These are phyloP conservation scores for Heliornis fulica DNA, from an alignment of 2,113 vertebrate genomes.

Conservation along the genomic window DNA sequence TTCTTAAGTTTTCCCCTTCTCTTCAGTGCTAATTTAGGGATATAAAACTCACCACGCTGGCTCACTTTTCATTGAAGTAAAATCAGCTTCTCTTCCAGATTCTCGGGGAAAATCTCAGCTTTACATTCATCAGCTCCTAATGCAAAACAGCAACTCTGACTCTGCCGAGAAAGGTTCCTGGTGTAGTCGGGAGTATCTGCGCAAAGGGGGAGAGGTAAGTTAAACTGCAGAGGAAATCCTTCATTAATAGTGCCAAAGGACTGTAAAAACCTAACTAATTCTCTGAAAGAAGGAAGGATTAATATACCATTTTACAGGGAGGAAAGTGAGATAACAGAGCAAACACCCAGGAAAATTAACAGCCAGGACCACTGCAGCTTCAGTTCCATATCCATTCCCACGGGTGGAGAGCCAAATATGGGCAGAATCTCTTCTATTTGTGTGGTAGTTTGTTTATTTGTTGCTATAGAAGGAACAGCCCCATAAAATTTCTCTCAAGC, in stretches of 20 bases:
- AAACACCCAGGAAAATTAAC: slow-evolving; percentile 23
- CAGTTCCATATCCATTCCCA: neutral
- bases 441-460: neutral
- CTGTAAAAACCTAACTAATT: slow-evolving; percentile 7
- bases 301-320: slow-evolving; percentile 14
- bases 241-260: slow-evolving; percentile 4
- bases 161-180: neutral
- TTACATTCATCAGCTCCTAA: slow-evolving; percentile 65
- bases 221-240: slow-evolving; percentile 42
- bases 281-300: neutral
- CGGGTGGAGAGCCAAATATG: neutral
- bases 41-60: slow-evolving; percentile 43
- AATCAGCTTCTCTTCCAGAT: slow-evolving; percentile 67
- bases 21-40: neutral
- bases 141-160: slow-evolving; percentile 49
- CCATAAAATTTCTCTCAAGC: neutral
- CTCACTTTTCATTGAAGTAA: slow-evolving; percentile 66
- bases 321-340: neutral
- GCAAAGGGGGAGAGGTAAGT: neutral
- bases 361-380: neutral
- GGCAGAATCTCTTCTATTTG: neutral
- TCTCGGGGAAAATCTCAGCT: slow-evolving; percentile 43
- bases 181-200: neutral
- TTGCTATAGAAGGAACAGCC: neutral
- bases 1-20: neutral